Evolutionary conservation across 2,113 vertebrate genomes (phyloP).

Genomic region (Cheirogaleus medius): DNA sequence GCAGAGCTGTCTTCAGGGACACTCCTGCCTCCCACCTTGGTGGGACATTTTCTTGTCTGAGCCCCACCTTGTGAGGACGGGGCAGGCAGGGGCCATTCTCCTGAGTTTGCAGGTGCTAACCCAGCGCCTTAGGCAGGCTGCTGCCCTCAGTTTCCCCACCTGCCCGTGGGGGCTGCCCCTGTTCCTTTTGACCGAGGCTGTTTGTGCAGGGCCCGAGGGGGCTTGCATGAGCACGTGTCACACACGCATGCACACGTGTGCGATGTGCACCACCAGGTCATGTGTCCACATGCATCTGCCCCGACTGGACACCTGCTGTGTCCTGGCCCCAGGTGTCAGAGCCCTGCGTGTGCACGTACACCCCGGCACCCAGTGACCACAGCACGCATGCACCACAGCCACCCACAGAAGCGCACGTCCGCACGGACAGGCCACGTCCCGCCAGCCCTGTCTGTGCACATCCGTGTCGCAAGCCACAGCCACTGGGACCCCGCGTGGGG

Average conservation of each 20-base stretch:
- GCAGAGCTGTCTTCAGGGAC: neutral
- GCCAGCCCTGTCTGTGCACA: neutral
- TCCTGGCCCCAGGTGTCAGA: neutral
- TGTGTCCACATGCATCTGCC: neutral
- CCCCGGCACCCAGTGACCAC: neutral
- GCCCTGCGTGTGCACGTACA: neutral
- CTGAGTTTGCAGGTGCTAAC: neutral
- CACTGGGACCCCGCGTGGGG: neutral
- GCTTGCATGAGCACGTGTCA: neutral
- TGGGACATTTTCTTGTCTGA: neutral
- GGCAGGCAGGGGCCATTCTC: neutral
- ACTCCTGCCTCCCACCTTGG: neutral
- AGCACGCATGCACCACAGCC: accelerated
- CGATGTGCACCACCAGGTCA: neutral
- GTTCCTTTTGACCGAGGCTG: neutral
- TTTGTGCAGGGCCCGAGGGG: neutral
- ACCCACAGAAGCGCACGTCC: neutral
- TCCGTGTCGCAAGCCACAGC: neutral
- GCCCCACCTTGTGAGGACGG: neutral
- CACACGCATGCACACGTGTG: accelerated
- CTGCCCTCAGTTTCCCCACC: neutral
- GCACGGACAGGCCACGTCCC: neutral
- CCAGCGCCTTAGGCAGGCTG: neutral
- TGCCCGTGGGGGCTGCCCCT: neutral
- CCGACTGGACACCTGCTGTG: neutral